phyloP scores from a whole-genome alignment of 2,797 vertebrate species.

The Urosaurus nigricauda region DNA sequence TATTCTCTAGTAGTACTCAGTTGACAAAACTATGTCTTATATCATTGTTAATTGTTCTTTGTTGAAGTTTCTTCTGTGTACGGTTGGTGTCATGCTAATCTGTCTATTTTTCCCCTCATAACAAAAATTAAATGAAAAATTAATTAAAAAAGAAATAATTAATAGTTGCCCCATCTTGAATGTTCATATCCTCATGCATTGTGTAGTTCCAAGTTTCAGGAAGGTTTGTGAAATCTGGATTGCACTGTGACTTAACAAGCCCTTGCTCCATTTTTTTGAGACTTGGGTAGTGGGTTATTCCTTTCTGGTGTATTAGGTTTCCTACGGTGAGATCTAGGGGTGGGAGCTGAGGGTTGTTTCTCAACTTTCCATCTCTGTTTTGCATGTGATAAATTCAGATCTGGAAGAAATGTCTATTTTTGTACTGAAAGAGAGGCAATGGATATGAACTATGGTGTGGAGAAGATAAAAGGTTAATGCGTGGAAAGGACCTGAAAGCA shows the following conservation, averaged over 20 bases:
- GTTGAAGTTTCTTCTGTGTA: no score
- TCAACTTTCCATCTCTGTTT: not conserved
- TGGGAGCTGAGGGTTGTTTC: not conserved
- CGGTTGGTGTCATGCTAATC: no score
- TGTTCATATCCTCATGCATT: not conserved
- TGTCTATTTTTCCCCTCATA: no score
- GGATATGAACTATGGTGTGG: not conserved
- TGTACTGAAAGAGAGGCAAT: not conserved
- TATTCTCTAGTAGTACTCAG: no score
- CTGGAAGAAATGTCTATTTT: not conserved
- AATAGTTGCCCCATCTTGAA: not conserved
- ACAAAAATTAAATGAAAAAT: no score
- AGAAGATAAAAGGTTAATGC: not conserved
- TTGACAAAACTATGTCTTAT: no score
- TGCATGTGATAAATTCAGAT: not conserved
- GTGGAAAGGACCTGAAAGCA: not conserved
- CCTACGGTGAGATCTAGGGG: not conserved
- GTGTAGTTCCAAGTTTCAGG: not conserved
- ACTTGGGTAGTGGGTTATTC: not conserved
- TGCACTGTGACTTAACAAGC: not conserved
- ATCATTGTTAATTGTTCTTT: no score
- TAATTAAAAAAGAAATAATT: not conserved
- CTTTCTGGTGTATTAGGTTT: not conserved
- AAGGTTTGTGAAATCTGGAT: not conserved
- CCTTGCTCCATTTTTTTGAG: not conserved